Base-by-base conservation (phyloP, 2,888 invertebrate species). In the Lasioglossum pauxillum region DNA sequence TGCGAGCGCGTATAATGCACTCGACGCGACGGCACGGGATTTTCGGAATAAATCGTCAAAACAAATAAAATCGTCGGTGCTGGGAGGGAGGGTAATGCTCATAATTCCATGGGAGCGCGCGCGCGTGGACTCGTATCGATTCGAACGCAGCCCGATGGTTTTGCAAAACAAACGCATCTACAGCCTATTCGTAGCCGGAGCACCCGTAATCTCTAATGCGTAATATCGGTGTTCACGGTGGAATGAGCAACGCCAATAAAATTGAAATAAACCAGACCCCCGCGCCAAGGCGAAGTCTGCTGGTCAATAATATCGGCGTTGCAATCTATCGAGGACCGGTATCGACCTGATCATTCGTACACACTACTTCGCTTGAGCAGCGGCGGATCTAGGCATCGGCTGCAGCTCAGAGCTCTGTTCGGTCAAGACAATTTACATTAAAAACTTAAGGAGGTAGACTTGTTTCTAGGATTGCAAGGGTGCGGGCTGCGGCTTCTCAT, bases 181-280 rank as follows among this genome's bases (percentile, higher is more conserved):
- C 79, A 77, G 75, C 78, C 83, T 72, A 84, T 74, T 87, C 84
- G 60, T 82, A 76, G 64, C 72, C 64, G 49, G n/a, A 16, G 49
- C 78, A 35, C 49, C 78, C 84, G 89, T 90, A 89, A 90, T 90
- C 90, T 90, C 91, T 87, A 91, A 90, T 90, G 91, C 88, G 90
- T 90, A 91, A 91, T 90, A 91, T 90, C 88, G 89, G 71, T 81
- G 83, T 90, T 90, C 86, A 88, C 91, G 85, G 72, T 82, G 84
- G 82, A 83, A 86, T 84, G 88, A 86, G 82, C 90, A 88, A 72
- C 87, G 85, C 84, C 91, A 85, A 90, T 90, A 88, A 90, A 90
- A 90, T 71, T 73, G 88, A 86, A 87, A 83, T 86, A 75, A 46
- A 67, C 67, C 84, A 75, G 81, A 78, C 23, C n/a, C 64, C 2